Percentiles rank a stretch among this genome's conserved stretches.
These are phyloP conservation scores for Distichodus sexfasciatus DNA, from an alignment of 2,797 vertebrate species.

Conservation along the genomic window DNA sequence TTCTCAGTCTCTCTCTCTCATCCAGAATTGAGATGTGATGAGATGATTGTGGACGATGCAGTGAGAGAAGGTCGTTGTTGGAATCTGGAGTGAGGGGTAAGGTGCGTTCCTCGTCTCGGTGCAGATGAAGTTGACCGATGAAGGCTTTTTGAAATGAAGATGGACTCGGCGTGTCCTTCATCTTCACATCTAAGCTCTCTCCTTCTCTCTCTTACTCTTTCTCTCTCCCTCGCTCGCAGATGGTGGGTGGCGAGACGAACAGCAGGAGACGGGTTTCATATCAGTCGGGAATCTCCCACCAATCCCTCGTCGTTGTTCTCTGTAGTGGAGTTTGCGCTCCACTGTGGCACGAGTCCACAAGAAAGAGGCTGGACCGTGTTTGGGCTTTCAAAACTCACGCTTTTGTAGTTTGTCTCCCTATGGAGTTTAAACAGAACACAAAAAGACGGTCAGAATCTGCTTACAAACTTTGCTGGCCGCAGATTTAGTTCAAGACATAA, in stretches of 20 bases:
- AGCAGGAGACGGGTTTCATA: constrained; percentile 47
- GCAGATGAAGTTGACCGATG: constrained; percentile 57
- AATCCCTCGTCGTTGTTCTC: no score
- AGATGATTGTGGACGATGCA: no score
- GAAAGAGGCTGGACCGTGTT: neutral
- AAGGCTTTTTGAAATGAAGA: constrained; percentile 58
- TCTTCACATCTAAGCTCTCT: constrained; percentile 67
- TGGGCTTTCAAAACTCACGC: neutral
- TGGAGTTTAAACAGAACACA: neutral
- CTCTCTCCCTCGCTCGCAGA: constrained; percentile 39
- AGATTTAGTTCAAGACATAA: no score
- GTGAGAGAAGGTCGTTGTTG: constrained; percentile 34
- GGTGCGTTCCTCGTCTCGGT: constrained; percentile 55
- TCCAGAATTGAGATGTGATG: no score
- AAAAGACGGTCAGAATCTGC: neutral
- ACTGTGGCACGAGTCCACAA: neutral
- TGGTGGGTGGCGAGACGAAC: constrained; percentile 8
- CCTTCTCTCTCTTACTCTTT: no score
- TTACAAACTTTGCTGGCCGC: neutral
- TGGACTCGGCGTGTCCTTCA: constrained; percentile 57
- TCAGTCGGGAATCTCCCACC: constrained; percentile 55
- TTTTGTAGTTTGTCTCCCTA: neutral
- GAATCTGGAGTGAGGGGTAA: constrained; percentile 53
- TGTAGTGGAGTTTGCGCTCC: constrained; percentile 40
- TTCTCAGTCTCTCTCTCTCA: no score